Conservation (phyloP, 2,888 invertebrate genomes). For the Cantharis flavilabris region DNA sequence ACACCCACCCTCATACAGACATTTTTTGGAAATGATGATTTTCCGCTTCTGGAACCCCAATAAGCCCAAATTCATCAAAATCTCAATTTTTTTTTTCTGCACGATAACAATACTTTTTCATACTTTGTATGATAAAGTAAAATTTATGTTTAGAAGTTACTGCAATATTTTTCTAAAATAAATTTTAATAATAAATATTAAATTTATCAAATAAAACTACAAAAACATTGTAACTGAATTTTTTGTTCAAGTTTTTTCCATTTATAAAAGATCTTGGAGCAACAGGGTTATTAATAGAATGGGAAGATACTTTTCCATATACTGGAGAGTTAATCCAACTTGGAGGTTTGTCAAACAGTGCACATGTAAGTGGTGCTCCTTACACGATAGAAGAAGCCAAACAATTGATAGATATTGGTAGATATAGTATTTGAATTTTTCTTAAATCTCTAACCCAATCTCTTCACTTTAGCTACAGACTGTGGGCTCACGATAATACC, state of each 20-base stretch:
- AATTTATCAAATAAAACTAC: too few species aligned
- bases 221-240: not conserved
- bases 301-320: conserved; percentile 91
- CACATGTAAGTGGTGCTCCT: conserved; percentile 60
- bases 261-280: conserved; percentile 71
- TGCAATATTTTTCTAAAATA: too few species aligned
- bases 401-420: conserved; percentile 64
- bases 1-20: too few species aligned
- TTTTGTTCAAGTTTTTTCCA: conserved; percentile 61
- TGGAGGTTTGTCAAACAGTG: conserved; percentile 61
- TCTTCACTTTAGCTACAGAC: conserved; percentile 60
- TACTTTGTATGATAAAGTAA: too few species aligned
- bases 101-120: too few species aligned
- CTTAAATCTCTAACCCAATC: not conserved
- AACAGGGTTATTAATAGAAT: conserved; percentile 82
- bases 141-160: too few species aligned
- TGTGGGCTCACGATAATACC: conserved; percentile 74
- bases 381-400: conserved; percentile 71
- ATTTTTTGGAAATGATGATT: too few species aligned
- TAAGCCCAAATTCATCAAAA: too few species aligned
- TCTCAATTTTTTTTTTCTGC: too few species aligned
- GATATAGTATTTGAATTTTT: conserved; percentile 1
- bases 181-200: too few species aligned
- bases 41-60: too few species aligned
- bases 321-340: conserved; percentile 63